A percentile compares a stretch with the other conserved stretches of the same genome.
Evolutionary conservation across 2,113 vertebrate species (phyloP).

Genomic region (Motacilla tschutschensis): DNA sequence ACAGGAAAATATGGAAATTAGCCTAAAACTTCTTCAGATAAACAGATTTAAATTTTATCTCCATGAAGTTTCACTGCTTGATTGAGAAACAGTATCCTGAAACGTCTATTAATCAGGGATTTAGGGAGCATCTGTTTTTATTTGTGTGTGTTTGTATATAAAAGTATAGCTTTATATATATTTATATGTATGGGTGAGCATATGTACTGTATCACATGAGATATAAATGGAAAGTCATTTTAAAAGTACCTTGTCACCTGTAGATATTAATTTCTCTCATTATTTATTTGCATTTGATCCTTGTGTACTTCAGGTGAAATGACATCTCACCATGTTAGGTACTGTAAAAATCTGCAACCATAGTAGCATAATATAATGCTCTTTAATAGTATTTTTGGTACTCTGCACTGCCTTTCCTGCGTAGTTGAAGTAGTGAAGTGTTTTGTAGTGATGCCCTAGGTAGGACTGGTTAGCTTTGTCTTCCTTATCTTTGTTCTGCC

Average conservation of each 20-base stretch:
- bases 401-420: background rate
- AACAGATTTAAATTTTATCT: background rate
- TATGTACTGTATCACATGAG: background rate
- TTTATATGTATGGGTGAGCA: background rate
- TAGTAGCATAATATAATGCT: background rate
- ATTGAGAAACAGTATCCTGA: background rate
- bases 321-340: background rate
- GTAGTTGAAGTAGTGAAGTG: background rate
- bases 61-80: background rate
- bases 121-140: background rate
- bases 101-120: background rate
- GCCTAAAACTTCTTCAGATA: background rate
- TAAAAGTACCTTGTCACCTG: background rate
- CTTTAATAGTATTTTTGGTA: background rate
- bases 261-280: background rate
- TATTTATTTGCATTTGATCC: conserved; percentile 5
- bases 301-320: background rate
- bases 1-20: background rate
- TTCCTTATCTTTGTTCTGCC: background rate
- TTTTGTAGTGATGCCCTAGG: background rate
- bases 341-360: background rate
- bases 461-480: background rate
- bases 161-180: background rate
- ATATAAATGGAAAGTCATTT: background rate
- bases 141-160: background rate